Evolutionary conservation across 2,888 invertebrate species (phyloP), one percentile per base, ranked within the genome.

Genomic region (Aspidiotus destructor): DNA sequence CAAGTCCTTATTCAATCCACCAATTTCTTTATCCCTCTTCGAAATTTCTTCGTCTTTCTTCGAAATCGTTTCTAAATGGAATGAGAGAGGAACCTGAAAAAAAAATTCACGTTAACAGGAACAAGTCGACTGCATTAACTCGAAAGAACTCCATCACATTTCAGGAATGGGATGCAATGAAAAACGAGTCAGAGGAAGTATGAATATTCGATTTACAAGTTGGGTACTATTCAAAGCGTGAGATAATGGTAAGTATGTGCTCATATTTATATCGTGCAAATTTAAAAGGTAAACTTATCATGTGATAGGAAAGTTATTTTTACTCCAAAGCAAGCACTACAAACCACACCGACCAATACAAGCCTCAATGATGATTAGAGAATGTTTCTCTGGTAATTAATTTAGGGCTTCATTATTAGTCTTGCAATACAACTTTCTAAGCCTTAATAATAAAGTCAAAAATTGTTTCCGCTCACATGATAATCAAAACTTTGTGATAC

Each of bases 161-260:
- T 48, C 48, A 48, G 48, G n/a, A 48, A 48, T 48, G 48, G 48
- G 6, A 48, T 48, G 48, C 48, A 48, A 48, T 48, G 6, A 48
- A 48, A 48, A 48, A 48, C 48, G 48, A 48, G n/a, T 6, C 48
- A 48, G 48, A n/a, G 48, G n/a, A 48, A 48, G 48, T 48, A 48
- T 48, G 48, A 48, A 48, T 48, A 48, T 48, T 48, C n/a, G 48
- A 48, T 48, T 48, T 48, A 48, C 48, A 48, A 48, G 48, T 48
- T 48, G 48, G 48, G 10, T 48, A 48, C 48, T 48, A 48, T 11
- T 6, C 10, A 48, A 11, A 48, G 48, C 48, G 48, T 48, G 48
- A 48, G 48, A 48, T 48, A 48, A 48, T 48, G 48, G 48, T 48
- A 48, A 48, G 6, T 48, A 48, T 6, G 48, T 3, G 48, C 48